Base-by-base conservation (phyloP, 2,797 vertebrate species). In the Knipowitschia caucasica region DNA sequence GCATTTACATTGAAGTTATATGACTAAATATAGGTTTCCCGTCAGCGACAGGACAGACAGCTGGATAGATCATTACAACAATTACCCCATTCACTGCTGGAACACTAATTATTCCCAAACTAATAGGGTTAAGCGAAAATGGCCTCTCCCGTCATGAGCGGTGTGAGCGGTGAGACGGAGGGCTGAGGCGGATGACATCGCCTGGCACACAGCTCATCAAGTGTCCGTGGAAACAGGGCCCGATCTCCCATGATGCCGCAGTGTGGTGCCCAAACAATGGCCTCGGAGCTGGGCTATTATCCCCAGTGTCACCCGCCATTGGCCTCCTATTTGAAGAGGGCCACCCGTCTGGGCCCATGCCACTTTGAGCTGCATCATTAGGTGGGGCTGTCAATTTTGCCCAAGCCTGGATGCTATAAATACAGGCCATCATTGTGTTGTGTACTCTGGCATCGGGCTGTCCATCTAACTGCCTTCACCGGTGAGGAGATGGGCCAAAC, bases 361-460 rank as follows among this genome's bases (percentile, higher is more conserved):
- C 86, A 88, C 88, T 89, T 86, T 76, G 78, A 86, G 86, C 85
- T 80, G 83, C 88, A 88, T 89, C 88, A 87, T 88, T 90, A 89
- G 86, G 80, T 80, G 64, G 78, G 85, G 80, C 89, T 89, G 88
- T 90, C 91, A 89, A 83, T 88, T 86, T 78, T 55, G 62, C 12
- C 39, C 21, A n/a, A 64, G 60, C 69, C 73, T 78, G 75, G 80
- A 69, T 73, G 69, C 88, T 89, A 86, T 87, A 89, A 90, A 91
- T 88, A 88, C 74, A 67, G 57, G 50, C 74, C 81, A 82, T 81
- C 80, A 65, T 78, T 64, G 68, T 71, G 66, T 63, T 72, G 54
- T 62, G 67, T 67, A 69, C 34, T 80, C 75, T 55, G 55, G 64
- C 77, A 56, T 73, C 69, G 56, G 59, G 33, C 54, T 50, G 61